These are phyloP conservation scores for Gastrophysa polygoni DNA, from an alignment of 2,888 invertebrate species.

Conservation along the genomic window DNA sequence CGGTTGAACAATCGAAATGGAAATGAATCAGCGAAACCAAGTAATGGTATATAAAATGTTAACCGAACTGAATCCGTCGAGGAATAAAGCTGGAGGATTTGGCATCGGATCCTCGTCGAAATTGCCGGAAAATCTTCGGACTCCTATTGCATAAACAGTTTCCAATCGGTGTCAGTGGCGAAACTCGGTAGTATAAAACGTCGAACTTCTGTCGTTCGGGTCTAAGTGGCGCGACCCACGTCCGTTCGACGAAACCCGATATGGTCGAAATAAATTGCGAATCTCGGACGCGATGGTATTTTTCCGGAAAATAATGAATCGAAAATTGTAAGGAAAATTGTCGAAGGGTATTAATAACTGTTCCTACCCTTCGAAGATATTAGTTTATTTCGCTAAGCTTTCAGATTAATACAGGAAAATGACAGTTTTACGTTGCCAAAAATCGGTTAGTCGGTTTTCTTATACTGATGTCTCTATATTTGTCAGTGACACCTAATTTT, in stretches of 20 bases:
- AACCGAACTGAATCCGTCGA: not conserved
- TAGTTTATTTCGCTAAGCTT: no score
- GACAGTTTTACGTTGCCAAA: no score
- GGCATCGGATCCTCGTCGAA: slow-evolving; percentile 37
- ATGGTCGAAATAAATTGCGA: slow-evolving; percentile 45
- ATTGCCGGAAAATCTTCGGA: slow-evolving; percentile 47
- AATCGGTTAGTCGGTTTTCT: no score
- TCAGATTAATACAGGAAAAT: no score
- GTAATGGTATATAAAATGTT: no score
- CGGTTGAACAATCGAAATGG: no score
- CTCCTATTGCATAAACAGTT: slow-evolving; percentile 48
- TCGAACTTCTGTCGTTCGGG: slow-evolving; percentile 44
- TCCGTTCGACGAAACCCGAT: slow-evolving; percentile 43
- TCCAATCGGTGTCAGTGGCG: slow-evolving; percentile 47
- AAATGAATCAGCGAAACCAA: no score
- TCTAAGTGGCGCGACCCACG: slow-evolving; percentile 44
- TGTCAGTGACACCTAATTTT: no score
- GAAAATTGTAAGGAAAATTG: slow-evolving; percentile 27
- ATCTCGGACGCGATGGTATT: slow-evolving; percentile 41
- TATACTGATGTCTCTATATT: no score
- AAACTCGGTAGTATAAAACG: slow-evolving; percentile 46
- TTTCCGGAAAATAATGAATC: slow-evolving; percentile 33
- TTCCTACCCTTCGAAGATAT: no score
- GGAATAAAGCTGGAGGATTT: slow-evolving; percentile 20
- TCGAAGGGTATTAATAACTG: slow-evolving; percentile 10